Percentiles rank a stretch among this genome's conserved stretches.
Conservation (phyloP, 2,113 vertebrate genomes). For the Tachuris rubrigastra region DNA sequence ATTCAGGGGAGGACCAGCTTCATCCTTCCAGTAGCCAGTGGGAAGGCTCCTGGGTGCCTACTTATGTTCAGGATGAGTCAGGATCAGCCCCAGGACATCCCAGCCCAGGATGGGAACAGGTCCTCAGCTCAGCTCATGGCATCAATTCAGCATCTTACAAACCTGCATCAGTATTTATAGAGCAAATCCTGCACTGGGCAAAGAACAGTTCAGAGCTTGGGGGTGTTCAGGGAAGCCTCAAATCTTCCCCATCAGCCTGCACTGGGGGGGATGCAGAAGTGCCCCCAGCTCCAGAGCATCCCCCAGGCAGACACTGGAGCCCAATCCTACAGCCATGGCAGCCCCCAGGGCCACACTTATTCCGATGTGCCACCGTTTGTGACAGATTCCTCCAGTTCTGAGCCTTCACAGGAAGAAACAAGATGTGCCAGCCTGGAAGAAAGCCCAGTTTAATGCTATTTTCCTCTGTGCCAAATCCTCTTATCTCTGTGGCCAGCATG, state of each 20-base stretch:
- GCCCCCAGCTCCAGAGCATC: neutral
- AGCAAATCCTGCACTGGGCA: neutral
- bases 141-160: neutral
- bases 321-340: neutral
- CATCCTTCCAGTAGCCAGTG: neutral
- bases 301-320: neutral
- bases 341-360: neutral
- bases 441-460: neutral
- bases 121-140: neutral
- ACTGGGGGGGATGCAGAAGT: neutral
- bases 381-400: neutral
- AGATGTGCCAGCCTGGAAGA: neutral
- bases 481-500: neutral
- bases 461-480: conserved; percentile 11
- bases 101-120: neutral
- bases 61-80: fast-evolving
- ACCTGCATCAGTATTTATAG: fast-evolving
- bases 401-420: neutral
- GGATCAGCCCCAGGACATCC: neutral
- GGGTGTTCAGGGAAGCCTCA: neutral
- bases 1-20: neutral
- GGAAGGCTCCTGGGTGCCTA: neutral
- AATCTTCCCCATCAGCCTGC: neutral
- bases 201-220: neutral
- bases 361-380: neutral